These are phyloP conservation scores for Chloroclysta siterata DNA, from an alignment of 2,888 invertebrate species.

Conservation along the genomic window DNA sequence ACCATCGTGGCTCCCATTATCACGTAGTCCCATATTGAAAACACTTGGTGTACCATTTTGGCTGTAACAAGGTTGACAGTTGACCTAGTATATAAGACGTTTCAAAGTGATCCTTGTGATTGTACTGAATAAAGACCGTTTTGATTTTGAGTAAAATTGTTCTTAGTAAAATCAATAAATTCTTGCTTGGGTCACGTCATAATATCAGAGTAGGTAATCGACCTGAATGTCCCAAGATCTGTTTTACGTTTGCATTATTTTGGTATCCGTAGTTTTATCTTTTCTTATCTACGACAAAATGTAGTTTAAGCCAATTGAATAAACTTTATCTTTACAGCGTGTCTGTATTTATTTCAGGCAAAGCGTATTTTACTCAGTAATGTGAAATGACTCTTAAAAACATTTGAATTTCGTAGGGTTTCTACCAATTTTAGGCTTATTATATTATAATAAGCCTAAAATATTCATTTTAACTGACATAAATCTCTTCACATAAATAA, in stretches of 20 bases:
- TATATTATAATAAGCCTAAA: no score
- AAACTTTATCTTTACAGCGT: constrained; percentile 1
- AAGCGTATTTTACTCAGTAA: no score
- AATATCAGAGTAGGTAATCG: not conserved
- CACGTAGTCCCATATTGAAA: constrained; percentile 90
- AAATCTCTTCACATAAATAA: no score
- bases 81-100: no score
- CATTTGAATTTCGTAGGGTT: no score
- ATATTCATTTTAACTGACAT: no score
- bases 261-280: not conserved
- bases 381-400: no score
- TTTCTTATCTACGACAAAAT: constrained; percentile 54
- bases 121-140: no score
- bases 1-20: constrained; percentile 89
- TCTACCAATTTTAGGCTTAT: no score
- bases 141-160: no score
- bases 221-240: not conserved
- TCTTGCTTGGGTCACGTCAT: not conserved
- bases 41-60: constrained; percentile 65
- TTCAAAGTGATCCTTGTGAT: no score
- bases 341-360: not conserved
- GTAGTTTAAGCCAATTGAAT: not conserved
- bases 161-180: not conserved
- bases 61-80: not conserved
- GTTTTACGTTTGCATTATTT: not conserved